These are phyloP conservation scores for Poeciliopsis presidionis DNA, from an alignment of 2,797 vertebrate genomes.

Conservation along the genomic window DNA sequence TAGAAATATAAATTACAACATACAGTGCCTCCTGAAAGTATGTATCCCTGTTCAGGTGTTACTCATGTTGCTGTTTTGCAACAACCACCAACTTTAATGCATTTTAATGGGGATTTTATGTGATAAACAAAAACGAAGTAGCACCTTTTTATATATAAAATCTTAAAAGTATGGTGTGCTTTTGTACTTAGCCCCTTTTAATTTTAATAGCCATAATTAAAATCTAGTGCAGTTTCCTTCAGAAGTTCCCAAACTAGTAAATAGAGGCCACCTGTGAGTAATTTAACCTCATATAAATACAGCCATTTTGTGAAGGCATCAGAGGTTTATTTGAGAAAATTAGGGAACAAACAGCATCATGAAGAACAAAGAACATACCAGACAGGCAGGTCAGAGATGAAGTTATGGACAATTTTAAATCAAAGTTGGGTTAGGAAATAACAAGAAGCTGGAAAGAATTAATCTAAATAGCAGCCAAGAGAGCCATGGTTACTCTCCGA, in stretches of 20 bases:
- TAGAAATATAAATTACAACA: slow-evolving; percentile 67
- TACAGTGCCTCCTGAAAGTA: not conserved
- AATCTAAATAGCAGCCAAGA: not conserved
- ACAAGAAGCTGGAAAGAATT: not conserved
- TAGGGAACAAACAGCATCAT: not conserved
- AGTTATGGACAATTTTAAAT: slow-evolving; percentile 1
- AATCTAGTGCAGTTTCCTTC: not conserved
- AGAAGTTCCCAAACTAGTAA: not conserved
- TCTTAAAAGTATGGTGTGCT: not conserved
- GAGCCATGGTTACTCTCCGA: not conserved
- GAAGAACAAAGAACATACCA: slow-evolving; percentile 1
- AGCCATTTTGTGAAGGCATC: not conserved
- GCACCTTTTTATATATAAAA: not conserved
- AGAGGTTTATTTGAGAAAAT: not conserved
- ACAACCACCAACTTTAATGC: not conserved
- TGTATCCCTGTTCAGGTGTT: not conserved
- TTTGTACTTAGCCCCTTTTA: not conserved
- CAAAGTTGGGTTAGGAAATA: not conserved
- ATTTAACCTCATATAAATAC: not conserved
- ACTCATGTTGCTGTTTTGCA: not conserved
- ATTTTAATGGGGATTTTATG: not conserved
- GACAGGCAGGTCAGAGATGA: not conserved
- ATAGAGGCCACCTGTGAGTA: not conserved
- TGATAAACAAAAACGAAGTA: not conserved
- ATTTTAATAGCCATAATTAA: not conserved